Conservation (phyloP, 2,797 vertebrate species). For the Eulemur albifrons region DNA sequence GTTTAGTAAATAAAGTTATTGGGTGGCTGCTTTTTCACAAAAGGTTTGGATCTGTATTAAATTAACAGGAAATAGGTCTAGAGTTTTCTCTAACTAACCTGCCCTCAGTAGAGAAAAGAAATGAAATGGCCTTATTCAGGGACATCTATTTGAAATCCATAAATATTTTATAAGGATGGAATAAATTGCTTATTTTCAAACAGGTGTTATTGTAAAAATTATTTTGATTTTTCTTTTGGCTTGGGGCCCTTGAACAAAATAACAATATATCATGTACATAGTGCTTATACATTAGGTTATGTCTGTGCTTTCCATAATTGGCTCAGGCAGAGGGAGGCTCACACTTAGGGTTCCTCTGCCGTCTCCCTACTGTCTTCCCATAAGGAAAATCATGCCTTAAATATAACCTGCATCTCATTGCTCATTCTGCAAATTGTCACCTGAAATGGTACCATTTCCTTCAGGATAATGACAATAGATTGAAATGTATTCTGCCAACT, state of each 20-base stretch:
- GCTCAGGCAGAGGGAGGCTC: conserved; percentile 49
- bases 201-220: conserved; percentile 76
- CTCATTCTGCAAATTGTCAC: conserved; percentile 57
- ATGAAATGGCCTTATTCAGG: conserved; percentile 75
- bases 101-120: conserved; percentile 69
- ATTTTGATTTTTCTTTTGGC: conserved; percentile 77
- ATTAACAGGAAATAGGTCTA: conserved; percentile 76
- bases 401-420: conserved; percentile 43
- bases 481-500: conserved; percentile 69
- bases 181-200: conserved; percentile 77
- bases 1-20: conserved; percentile 66
- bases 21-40: conserved; percentile 68
- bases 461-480: conserved; percentile 67
- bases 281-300: conserved; percentile 57
- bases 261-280: conserved; percentile 66
- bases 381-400: conserved; percentile 61
- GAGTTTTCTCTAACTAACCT: conserved; percentile 68
- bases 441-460: conserved; percentile 54
- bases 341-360: conserved; percentile 25
- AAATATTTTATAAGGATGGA: conserved; percentile 80
- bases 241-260: conserved; percentile 69
- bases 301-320: conserved; percentile 73
- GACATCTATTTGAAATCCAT: conserved; percentile 75
- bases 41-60: conserved; percentile 63
- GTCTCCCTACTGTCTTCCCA: conserved; percentile 28